Base-by-base conservation (phyloP, 2,113 vertebrate species). In the Vireo altiloquus region DNA sequence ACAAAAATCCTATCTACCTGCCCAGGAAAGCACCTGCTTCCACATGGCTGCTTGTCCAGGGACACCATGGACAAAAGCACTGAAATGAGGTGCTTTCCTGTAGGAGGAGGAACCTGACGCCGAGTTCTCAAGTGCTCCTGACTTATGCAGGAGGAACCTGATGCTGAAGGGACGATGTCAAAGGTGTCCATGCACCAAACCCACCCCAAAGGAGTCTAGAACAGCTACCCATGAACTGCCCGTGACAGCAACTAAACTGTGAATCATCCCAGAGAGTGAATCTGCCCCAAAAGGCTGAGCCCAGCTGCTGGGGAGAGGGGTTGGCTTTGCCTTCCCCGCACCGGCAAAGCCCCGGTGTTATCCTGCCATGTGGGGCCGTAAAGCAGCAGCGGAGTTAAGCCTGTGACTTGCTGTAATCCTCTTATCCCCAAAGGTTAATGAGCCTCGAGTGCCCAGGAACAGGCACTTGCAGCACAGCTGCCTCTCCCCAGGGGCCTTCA, bases 351-450 rank as follows among this genome's bases (percentile, higher is more conserved):
- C 87, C 87, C 3, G 4, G 92, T 7, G 11, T 90, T 17, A 92
- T 92, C 95, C 35, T 0, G 49, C 84, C 90, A 64, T 72, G 93
- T 37, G 92, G 78, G 84, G 94, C 95, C 28, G 0, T 25, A 64
- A 35, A 93, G 92, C 96, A 90, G 87, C 91, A 64, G 74, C 3
- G 0, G 72, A 95, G 72, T 61, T 96, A 96, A 96, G 96, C 96
- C 0, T 8, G 56, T 11, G 90, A 95, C 96, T 96, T 39, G 77
- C 81, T 60, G 65, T 91, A 96, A 96, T 96, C 96, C 95, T 95
- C 96, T 96, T 96, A 96, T 74, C 44, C 91, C 40, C 27, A 1
- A 93, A 95, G 95, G 96, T 95, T 96, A 96, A 94, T 1, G 49
- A 96, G 95, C 75, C 94, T 42, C 64, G 47, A 92, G 83, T 5